Evolutionary conservation across 2,888 invertebrate genomes (phyloP).

Genomic region (Rhimphoctona megacephalus): DNA sequence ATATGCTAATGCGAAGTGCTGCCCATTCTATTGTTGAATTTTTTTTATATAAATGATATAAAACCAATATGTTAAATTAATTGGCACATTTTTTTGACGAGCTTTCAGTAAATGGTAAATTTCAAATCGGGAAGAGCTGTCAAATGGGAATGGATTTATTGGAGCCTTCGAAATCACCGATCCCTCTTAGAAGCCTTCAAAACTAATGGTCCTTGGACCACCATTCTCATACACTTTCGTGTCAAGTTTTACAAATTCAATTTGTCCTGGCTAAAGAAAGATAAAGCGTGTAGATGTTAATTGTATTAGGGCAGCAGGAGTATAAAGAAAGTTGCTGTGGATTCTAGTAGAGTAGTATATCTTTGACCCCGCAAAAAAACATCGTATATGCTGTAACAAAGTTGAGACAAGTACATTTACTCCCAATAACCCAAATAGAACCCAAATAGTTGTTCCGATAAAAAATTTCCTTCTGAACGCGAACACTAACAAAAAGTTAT

Average conservation of each 20-base stretch:
- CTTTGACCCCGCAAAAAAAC: too few relatives aligned
- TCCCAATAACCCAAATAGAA: too few relatives aligned
- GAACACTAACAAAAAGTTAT: too few relatives aligned
- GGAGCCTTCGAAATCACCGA: neutral
- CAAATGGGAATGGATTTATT: neutral
- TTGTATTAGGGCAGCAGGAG: conserved; percentile 77
- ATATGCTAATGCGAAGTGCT: neutral
- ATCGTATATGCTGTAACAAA: too few relatives aligned
- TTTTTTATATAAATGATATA: neutral
- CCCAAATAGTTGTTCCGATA: too few relatives aligned
- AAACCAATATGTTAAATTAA: neutral
- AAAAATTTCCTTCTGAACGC: too few relatives aligned
- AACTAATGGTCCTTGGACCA: neutral
- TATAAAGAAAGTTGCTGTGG: conserved; percentile 28
- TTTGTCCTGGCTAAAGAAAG: conserved; percentile 77
- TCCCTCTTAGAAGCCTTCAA: neutral
- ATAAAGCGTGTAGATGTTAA: conserved; percentile 82
- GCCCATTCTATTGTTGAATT: neutral
- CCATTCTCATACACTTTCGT: conserved; percentile 14
- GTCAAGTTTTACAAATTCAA: conserved; percentile 71
- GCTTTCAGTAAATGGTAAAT: neutral
- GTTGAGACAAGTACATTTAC: too few relatives aligned
- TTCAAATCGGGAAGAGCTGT: neutral
- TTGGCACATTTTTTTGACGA: neutral
- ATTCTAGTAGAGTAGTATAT: conserved; percentile 33